Evolutionary conservation across 2,797 vertebrate species (phyloP), one percentile per base, ranked within the genome.

Genomic region (Gastrophryne carolinensis): DNA sequence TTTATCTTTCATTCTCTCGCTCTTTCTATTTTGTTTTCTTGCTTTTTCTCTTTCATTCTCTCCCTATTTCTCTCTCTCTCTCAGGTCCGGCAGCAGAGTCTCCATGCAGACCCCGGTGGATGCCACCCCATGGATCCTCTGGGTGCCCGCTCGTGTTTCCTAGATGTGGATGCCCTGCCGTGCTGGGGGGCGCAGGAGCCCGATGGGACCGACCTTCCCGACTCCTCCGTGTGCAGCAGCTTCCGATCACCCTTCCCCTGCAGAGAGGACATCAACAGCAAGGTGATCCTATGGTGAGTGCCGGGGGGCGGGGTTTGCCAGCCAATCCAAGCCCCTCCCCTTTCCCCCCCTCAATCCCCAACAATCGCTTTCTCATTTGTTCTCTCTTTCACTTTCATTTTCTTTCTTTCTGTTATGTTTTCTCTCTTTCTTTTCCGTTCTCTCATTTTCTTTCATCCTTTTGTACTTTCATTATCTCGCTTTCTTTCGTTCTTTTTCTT

Each of bases 121-220:
- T 82, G 65, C 78, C 72, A 3, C 81, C 82, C 85, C 84, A 99
- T 99, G 97, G 97, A 99, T 93, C 97, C 97, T 57, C 89, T 99
- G 90, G 97, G 97, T 29, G 95, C 97, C 76, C 96, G 96, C 82
- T 98, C 96, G 44, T 93, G 95, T 34, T 95, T 98, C 83, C 91
- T 99, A 83, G 94, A 97, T 71, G 73, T 94, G 80, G 94, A 96
- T 66, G 90, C 86, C 27, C 88, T 98, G 6, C 85, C 87, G 24
- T 85, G 89, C 19, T 99, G 97, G 97, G 84, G 97, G 97, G 84
- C 91, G 69, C 88, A 91, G 84, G 83, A 81, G 23, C 86, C 81
- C 75, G 84, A 80, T 5, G 72, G 69, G 53, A 84, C 82, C 23
- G 83, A 86, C 54, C 54, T 83, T 76, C 79, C 80, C 12, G 80